phyloP scores from a whole-genome alignment of 2,113 vertebrate genomes.

The Cyprinodon tularosa region DNA sequence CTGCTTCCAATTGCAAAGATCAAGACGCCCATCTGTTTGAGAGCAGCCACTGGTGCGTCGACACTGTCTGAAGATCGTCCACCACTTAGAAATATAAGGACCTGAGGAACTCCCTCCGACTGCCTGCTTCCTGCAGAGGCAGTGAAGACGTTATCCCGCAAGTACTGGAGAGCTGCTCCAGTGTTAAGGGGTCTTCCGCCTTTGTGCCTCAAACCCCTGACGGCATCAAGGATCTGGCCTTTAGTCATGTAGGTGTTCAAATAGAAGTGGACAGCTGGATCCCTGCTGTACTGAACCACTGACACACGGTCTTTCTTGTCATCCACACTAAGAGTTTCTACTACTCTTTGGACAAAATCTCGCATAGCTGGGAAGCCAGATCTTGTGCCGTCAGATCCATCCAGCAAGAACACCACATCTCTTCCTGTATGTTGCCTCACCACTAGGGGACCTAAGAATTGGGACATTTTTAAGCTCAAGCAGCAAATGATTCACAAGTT shows the following conservation, averaged over 20 bases:
- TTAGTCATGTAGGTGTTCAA: slow-evolving; percentile 56
- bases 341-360: slow-evolving; percentile 54
- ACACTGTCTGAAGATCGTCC: slow-evolving; percentile 66
- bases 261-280: slow-evolving; percentile 61
- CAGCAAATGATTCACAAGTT: rapidly evolving
- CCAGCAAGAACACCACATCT: slow-evolving; percentile 75
- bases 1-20: slow-evolving; percentile 46
- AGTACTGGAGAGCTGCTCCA: slow-evolving; percentile 79
- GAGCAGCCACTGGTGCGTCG: slow-evolving; percentile 49
- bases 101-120: slow-evolving; percentile 79
- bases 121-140: slow-evolving; percentile 83
- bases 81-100: slow-evolving; percentile 70
- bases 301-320: slow-evolving; percentile 62
- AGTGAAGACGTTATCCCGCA: slow-evolving; percentile 78
- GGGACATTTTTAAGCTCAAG: background rate
- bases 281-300: slow-evolving; percentile 68
- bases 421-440: slow-evolving; percentile 11
- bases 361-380: slow-evolving; percentile 27
- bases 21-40: slow-evolving; percentile 58
- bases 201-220: slow-evolving; percentile 50
- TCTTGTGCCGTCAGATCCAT: slow-evolving; percentile 30
- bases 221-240: slow-evolving; percentile 31
- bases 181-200: slow-evolving; percentile 78
- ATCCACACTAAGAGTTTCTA: slow-evolving; percentile 59
- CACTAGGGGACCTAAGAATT: slow-evolving; percentile 23